phyloP scores from a whole-genome alignment of 2,888 invertebrate species.

The Orchesellides sinensis region DNA sequence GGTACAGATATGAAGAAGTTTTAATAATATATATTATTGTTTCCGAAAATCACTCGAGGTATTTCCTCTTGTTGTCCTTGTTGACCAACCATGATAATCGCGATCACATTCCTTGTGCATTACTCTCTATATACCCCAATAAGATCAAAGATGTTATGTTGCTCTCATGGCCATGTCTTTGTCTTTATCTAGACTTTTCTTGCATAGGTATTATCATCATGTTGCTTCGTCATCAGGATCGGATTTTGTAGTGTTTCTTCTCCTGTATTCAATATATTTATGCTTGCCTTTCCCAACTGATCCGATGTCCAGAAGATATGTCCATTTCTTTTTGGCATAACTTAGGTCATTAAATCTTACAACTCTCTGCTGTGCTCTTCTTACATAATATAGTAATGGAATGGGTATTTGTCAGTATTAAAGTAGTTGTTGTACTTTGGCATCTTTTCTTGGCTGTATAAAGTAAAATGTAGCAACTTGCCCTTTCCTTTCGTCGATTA shows the following conservation, averaged over 20 bases:
- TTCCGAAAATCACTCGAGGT: no score
- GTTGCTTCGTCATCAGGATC: neutral
- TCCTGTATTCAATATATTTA: neutral
- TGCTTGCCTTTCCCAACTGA: slow-evolving; percentile 1
- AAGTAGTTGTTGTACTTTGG: neutral
- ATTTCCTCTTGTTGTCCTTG: no score
- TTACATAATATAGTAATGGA: slow-evolving; percentile 8
- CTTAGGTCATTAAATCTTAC: neutral
- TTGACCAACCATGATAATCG: no score
- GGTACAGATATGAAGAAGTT: no score
- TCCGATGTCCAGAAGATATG: neutral
- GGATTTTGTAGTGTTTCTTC: neutral
- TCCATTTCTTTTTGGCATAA: no score
- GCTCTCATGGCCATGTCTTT: neutral
- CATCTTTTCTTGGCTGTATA: no score
- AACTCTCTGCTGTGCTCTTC: no score
- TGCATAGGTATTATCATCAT: neutral
- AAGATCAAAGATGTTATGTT: neutral
- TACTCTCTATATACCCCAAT: neutral
- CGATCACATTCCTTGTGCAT: neutral
- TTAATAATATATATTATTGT: no score
- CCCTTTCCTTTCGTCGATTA: slow-evolving; percentile 15
- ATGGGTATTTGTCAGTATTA: no score
- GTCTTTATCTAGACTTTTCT: no score
- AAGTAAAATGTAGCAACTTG: slow-evolving; percentile 31